A percentile compares a stretch with the other conserved stretches of the same genome.
These are phyloP conservation scores for Cremastinae sp. DNA, from an alignment of 2,888 invertebrate species.

Conservation along the genomic window DNA sequence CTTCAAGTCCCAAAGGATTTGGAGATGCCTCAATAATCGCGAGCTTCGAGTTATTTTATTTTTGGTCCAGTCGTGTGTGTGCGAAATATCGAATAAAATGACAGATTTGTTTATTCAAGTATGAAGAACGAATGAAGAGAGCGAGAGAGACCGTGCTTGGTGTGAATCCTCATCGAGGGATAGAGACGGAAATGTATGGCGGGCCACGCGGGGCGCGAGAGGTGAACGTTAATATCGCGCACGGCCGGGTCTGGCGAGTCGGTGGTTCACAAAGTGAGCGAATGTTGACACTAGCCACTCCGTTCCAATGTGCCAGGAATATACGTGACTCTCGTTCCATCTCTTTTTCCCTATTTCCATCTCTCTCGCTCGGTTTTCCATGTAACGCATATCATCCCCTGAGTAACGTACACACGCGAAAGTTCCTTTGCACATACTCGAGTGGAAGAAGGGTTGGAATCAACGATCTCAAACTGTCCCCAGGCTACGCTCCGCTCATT, in stretches of 20 bases:
- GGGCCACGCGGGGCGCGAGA: conserved; percentile 64
- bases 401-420: conserved; percentile 51
- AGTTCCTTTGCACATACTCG: conserved; percentile 50
- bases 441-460: conserved; percentile 29
- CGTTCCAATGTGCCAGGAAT: conserved; percentile 65
- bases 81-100: conserved; percentile 77
- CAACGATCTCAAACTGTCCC: conserved; percentile 12
- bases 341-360: conserved; percentile 62
- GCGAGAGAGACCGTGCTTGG: conserved; percentile 32
- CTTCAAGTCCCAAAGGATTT: too few species aligned
- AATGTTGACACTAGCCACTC: conserved; percentile 78
- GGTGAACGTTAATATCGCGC: conserved; percentile 77
- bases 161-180: conserved; percentile 12
- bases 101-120: conserved; percentile 75
- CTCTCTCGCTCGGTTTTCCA: conserved; percentile 59
- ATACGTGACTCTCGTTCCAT: conserved; percentile 61
- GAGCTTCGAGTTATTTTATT: conserved; percentile 72
- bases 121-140: conserved; percentile 54
- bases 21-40: conserved; percentile 11
- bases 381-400: conserved; percentile 62
- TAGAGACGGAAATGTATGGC: conserved; percentile 22
- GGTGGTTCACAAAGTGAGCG: conserved; percentile 78
- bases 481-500: conserved; percentile 34
- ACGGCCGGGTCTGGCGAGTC: conserved; percentile 74
- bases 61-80: conserved; percentile 73